Percentiles rank a stretch among this genome's conserved stretches.
Evolutionary conservation across 2,113 vertebrate species (phyloP).

Genomic region (Archocentrus centrarchus): DNA sequence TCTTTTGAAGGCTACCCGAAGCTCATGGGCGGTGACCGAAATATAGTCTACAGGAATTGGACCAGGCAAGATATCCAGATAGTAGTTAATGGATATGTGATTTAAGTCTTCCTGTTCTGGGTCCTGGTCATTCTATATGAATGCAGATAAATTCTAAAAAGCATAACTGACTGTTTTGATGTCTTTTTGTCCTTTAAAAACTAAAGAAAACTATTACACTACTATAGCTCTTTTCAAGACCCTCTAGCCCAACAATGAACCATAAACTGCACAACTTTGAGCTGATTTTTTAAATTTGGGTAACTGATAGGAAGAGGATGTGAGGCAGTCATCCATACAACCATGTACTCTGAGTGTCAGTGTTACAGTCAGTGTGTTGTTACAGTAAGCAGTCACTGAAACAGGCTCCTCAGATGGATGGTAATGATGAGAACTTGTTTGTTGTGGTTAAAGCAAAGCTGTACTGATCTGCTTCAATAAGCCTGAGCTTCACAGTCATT

Average conservation of each 20-base stretch:
- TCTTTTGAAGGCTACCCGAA: not conserved
- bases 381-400: not conserved
- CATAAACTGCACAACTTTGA: not conserved
- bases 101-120: not conserved
- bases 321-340: too few relatives aligned
- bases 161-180: too few relatives aligned
- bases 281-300: not conserved
- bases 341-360: not conserved
- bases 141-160: not conserved
- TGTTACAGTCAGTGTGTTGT: conserved; percentile 23
- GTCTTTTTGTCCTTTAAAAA: not conserved
- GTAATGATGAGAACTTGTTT: conserved; percentile 3
- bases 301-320: not conserved
- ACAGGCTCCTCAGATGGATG: not conserved
- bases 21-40: not conserved
- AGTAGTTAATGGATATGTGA: not conserved
- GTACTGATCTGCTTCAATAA: not conserved
- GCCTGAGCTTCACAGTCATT: not conserved
- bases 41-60: not conserved
- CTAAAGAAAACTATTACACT: rapidly evolving
- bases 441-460: not conserved
- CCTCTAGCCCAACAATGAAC: not conserved
- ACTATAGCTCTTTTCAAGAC: rapidly evolving
- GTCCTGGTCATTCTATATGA: not conserved
- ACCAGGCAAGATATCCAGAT: not conserved